These are phyloP conservation scores for Diglossa cyanea DNA, from an alignment of 2,797 vertebrate genomes.

Conservation along the genomic window DNA sequence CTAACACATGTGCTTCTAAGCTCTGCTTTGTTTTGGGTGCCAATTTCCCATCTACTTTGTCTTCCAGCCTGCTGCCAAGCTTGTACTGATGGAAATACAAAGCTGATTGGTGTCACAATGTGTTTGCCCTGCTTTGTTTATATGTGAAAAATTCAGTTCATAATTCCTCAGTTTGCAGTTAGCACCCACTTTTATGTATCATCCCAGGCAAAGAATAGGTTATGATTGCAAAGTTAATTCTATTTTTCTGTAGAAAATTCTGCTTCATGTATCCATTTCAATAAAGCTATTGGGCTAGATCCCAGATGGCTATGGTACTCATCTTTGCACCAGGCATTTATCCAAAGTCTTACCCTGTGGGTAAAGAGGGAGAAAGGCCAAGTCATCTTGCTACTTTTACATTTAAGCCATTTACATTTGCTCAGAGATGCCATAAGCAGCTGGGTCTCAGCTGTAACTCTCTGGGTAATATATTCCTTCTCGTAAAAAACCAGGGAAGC, in stretches of 20 bases:
- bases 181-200: neutral
- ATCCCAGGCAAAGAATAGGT: neutral
- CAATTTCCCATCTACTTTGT: neutral
- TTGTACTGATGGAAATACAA: neutral
- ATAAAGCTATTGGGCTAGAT: neutral
- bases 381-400: neutral
- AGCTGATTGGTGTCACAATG: neutral
- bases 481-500: neutral
- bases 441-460: conserved; percentile 2
- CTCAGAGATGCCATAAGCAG: neutral
- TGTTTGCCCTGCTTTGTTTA: neutral
- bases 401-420: neutral
- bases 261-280: neutral
- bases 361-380: neutral
- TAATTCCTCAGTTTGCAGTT: neutral
- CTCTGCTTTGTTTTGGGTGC: neutral
- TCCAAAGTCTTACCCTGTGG: neutral
- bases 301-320: neutral
- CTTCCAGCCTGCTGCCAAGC: neutral
- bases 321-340: neutral
- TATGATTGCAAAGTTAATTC: neutral
- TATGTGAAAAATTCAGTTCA: neutral
- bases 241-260: neutral
- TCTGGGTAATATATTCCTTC: neutral
- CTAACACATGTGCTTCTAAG: neutral